Evolutionary conservation across 2,888 invertebrate genomes (phyloP), one percentile per base, ranked within the genome.

Genomic region (Tetragonula carbonaria): DNA sequence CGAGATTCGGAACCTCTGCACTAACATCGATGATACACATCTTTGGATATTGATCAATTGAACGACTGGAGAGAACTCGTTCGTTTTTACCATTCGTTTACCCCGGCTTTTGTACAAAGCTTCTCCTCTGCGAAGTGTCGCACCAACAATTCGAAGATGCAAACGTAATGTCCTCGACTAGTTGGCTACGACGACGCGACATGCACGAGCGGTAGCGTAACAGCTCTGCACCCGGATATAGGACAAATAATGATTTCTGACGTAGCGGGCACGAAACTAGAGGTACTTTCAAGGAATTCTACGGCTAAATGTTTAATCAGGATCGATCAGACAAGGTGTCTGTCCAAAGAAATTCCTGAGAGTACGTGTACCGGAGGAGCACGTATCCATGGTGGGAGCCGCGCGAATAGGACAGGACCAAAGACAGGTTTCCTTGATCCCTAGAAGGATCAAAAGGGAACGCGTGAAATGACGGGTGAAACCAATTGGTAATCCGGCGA

Each of bases 191-290:
- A 57, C 3, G 3, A 45, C 23, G 45, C 53, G 16, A 55, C 45
- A 53, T 33, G 57, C 33, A 50, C 65, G 16, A 57, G 14, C 33
- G 53, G n/a, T 51, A 21, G 4, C 33, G 77, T 57, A 68, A 28
- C 57, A 3, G 14, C 38, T 14, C 11, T 11, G 8, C 18, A 45
- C 4, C 63, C 51, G 57, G 45, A 82, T 83, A 82, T 83, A 73
- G 83, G 68, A 11, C 83, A 33, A 83, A 82, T 83, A 83, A 83
- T 73, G 82, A 83, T 83, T 83, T 76, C 75, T 74, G 62, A 71
- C 83, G 57, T 83, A 57, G 53, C 38, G 38, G 53, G 73, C 51
- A 4, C 68, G 63, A 72, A 83, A 83, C 83, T 65, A 68, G 72
- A 51, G 63, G 59, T 74, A 65, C 72, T n/a, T 55, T 45, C 55